Evolutionary conservation across 2,113 vertebrate species (phyloP).

Genomic region (Oncorhynchus mykiss): DNA sequence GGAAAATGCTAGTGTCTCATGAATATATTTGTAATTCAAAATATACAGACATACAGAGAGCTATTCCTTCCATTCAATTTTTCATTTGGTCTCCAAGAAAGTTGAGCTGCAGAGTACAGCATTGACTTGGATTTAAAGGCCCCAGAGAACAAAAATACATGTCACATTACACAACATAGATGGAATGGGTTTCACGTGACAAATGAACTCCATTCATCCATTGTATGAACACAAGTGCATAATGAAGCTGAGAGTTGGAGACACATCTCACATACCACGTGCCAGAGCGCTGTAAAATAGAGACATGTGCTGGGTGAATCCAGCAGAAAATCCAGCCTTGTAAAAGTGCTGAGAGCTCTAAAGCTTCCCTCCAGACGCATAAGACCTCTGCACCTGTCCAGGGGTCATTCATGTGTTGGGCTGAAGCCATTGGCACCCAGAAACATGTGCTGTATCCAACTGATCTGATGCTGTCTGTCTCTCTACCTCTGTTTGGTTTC

Average conservation of each 20-base stretch:
- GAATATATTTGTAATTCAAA: not conserved
- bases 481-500: constrained; percentile 20
- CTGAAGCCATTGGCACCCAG: constrained; percentile 41
- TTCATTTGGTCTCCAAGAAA: not conserved
- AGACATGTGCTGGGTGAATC: constrained; percentile 55
- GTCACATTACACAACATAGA: not conserved
- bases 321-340: constrained; percentile 49
- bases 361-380: constrained; percentile 57
- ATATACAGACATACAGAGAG: not conserved
- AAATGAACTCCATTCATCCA: constrained; percentile 28
- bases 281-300: constrained; percentile 55
- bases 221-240: constrained; percentile 17
- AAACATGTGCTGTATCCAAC: constrained; percentile 29
- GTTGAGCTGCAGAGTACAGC: not conserved
- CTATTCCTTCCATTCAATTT: not conserved
- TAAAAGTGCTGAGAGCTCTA: constrained; percentile 54
- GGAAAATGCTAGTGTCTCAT: not conserved
- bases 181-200: constrained; percentile 16
- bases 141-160: not conserved
- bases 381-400: constrained; percentile 67
- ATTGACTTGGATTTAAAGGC: not conserved
- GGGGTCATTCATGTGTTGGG: constrained; percentile 58
- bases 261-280: constrained; percentile 45
- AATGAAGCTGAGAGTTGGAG: constrained; percentile 25
- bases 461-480: constrained; percentile 19